Percentiles rank a stretch among this genome's conserved stretches.
phyloP scores from a whole-genome alignment of 2,888 invertebrate species.

The Aromia moschata region DNA sequence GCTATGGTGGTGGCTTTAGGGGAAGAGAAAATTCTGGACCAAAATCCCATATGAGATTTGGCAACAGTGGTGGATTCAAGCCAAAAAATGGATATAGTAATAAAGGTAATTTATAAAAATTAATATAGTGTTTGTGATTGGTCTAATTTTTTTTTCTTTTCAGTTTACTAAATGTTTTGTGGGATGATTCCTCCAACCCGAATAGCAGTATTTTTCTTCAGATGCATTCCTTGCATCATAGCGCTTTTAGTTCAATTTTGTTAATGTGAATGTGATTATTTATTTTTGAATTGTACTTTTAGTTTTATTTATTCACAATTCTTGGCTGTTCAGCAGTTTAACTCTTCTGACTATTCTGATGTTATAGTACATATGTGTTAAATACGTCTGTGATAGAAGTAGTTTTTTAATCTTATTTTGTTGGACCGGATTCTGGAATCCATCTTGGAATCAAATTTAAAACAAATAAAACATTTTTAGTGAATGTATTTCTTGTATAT shows the following conservation, averaged over 20 bases:
- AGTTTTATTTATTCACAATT: neutral
- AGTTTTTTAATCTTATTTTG: slow-evolving; percentile 10
- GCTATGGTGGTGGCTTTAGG: slow-evolving; percentile 49
- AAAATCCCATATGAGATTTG: slow-evolving; percentile 8
- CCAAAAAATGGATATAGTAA: slow-evolving; percentile 12
- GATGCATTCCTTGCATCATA: slow-evolving; percentile 8
- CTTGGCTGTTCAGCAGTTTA: neutral
- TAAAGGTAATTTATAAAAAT: slow-evolving; percentile 7
- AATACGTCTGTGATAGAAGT: slow-evolving; percentile 21
- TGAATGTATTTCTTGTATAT: too few relatives aligned
- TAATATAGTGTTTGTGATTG: neutral
- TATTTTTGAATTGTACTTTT: neutral
- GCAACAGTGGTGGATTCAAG: slow-evolving; percentile 21
- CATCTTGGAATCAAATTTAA: slow-evolving; percentile 15
- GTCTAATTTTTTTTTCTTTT: slow-evolving; percentile 5
- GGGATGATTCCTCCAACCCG: neutral
- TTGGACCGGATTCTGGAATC: slow-evolving; percentile 11
- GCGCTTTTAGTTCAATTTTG: slow-evolving; percentile 10
- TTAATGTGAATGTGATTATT: slow-evolving; percentile 1
- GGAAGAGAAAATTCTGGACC: slow-evolving; percentile 47
- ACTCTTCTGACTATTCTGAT: neutral
- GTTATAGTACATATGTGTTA: slow-evolving; percentile 10
- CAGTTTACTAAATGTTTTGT: neutral
- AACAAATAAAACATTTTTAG: slow-evolving; percentile 13
- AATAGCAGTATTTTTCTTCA: neutral